A percentile compares a stretch with the other conserved stretches of the same genome.
Evolutionary conservation across 2,113 vertebrate species (phyloP).

Genomic region (Ovibos moschatus): DNA sequence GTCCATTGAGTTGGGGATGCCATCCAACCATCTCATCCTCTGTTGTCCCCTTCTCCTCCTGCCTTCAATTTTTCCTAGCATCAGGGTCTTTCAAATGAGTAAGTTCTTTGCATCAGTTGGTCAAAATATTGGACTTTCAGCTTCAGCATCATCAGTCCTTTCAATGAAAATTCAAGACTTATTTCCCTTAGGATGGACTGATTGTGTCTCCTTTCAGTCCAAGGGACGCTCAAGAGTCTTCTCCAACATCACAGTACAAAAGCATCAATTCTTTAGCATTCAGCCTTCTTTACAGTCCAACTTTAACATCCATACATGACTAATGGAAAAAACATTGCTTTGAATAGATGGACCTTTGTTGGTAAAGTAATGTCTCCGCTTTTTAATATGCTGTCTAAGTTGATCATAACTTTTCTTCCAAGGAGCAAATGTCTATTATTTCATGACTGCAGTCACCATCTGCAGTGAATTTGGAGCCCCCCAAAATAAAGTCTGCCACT

Average conservation of each 20-base stretch:
- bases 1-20: background rate
- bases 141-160: background rate
- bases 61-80: background rate
- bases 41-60: background rate
- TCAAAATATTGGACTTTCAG: background rate
- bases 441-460: background rate
- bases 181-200: background rate
- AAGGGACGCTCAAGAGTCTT: background rate
- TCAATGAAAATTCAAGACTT: background rate
- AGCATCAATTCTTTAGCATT: background rate
- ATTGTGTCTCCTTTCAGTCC: background rate
- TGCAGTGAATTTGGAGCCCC: background rate
- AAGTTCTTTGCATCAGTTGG: background rate
- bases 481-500: background rate
- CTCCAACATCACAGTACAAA: background rate
- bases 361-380: background rate
- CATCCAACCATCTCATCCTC: background rate
- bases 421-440: background rate
- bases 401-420: background rate
- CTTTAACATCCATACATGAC: background rate
- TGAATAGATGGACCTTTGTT: background rate
- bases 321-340: background rate
- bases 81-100: background rate
- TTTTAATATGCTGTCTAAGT: background rate
- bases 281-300: background rate